Conservation (phyloP, 2,888 invertebrate species). For the Drosophila leonis region DNA sequence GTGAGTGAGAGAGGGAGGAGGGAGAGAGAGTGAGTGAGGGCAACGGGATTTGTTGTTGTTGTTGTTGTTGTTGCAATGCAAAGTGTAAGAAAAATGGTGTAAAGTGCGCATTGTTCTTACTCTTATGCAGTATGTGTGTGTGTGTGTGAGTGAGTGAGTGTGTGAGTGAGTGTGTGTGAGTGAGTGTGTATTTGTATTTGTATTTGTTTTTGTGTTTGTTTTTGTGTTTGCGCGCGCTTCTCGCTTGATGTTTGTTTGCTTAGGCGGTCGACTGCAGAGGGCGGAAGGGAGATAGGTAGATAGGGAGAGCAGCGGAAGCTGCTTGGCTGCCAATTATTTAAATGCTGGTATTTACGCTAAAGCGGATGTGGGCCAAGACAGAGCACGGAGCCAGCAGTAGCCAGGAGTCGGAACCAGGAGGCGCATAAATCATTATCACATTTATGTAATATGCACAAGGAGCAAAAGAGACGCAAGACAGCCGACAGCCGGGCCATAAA, state of each 20-base stretch:
- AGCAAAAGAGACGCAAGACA: conserved; percentile 23
- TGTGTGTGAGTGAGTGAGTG: too few species aligned
- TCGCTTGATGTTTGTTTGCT: conserved; percentile 65
- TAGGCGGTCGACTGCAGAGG: conserved; percentile 23
- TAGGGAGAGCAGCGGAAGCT: conserved; percentile 65
- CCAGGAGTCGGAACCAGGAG: conserved; percentile 12
- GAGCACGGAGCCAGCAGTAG: conserved; percentile 21
- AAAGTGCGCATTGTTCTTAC: conserved; percentile 61
- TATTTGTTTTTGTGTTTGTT: conserved; percentile 51
- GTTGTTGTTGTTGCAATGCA: conserved; percentile 44
- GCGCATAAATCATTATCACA: conserved; percentile 78
- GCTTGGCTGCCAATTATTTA: conserved; percentile 75
- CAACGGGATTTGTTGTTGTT: conserved; percentile 27
- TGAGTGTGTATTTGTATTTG: neutral
- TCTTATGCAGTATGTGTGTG: conserved; percentile 31
- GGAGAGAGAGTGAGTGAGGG: neutral
- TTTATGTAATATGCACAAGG: conserved; percentile 74
- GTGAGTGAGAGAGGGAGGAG: neutral
- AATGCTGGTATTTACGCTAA: conserved; percentile 77
- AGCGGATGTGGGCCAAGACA: conserved; percentile 74
- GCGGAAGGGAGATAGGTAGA: neutral
- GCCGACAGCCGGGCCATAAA: conserved; percentile 58
- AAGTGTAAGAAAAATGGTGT: conserved; percentile 65
- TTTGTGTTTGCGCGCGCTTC: conserved; percentile 65
- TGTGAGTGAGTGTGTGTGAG: too few species aligned